Percentiles rank a stretch among this genome's conserved stretches.
Evolutionary conservation across 2,113 vertebrate species (phyloP).

Genomic region (Psammodynastes pulverulentus): DNA sequence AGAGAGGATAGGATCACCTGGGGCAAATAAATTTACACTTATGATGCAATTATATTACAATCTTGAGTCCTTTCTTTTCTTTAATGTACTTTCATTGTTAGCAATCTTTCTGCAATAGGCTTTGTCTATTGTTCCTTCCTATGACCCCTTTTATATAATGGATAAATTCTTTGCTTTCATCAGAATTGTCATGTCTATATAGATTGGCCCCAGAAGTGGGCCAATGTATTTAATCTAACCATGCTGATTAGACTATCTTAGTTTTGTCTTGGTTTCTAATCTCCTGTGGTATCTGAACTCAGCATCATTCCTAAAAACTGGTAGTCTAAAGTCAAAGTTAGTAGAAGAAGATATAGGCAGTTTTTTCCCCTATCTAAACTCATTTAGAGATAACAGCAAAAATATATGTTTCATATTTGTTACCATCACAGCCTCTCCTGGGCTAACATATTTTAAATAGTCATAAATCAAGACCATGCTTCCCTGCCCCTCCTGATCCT

Average conservation of each 20-base stretch:
- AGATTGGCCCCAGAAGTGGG: background rate
- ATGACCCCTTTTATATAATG: background rate
- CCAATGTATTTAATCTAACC: background rate
- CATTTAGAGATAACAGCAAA: background rate
- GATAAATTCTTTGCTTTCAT: background rate
- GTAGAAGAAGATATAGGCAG: background rate
- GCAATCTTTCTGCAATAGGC: background rate
- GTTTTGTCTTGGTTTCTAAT: background rate
- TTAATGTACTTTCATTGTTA: background rate
- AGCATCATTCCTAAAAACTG: background rate
- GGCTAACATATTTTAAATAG: background rate
- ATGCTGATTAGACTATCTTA: background rate
- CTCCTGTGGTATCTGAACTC: background rate
- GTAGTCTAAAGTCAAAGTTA: background rate
- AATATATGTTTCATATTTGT: no score
- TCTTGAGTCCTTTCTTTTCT: background rate
- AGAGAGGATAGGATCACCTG: background rate
- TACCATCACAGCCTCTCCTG: background rate
- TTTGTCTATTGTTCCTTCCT: background rate
- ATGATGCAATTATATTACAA: background rate
- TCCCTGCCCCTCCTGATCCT: background rate
- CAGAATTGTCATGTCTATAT: background rate
- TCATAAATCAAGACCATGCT: background rate
- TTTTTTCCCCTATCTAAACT: background rate
- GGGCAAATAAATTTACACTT: background rate